Base-by-base conservation (phyloP, 2,888 invertebrate genomes). In the Itoplectis maculator region DNA sequence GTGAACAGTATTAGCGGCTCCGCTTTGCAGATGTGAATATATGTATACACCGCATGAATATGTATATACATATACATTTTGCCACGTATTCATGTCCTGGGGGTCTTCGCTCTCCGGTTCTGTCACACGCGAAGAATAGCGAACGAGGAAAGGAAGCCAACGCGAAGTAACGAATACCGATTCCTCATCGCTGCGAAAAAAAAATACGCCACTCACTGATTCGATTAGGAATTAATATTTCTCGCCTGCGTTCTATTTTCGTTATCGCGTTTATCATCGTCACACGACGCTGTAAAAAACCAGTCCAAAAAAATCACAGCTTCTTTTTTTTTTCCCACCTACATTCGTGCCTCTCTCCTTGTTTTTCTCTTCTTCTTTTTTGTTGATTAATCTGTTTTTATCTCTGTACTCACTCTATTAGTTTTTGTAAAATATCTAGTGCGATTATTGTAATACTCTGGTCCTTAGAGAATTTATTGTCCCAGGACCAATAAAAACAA, bases 1-100 rank as follows among this genome's bases (percentile, higher is more conserved):
- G 85, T 81, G 68, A 81, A 81, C 73, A 59, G 76, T 75, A 84
- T 83, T 81, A 68, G 56, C 66, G 49, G 72, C 56, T 23, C 72
- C 49, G 47, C 51, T 69, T 56, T 56, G 47, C 65, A 8, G 5
- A 35, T 2, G 2, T n/a, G 42, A 9, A 6, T 63, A 61, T 29
- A 54, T 37, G 49, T 49, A 20, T 29, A 49, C 6, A 1, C n/a
- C 49, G 49, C n/a, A 61, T n/a, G n/a, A n/a, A n/a, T n/a, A n/a
- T n/a, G n/a, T 47, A 49, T 20, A 40, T 13, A 51, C 29, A 20
- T 8, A 40, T n/a, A 11, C n/a, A 13, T 35, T 18, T 72, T 35
- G 61, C 35, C 68, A 51, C 11, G 45, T 18, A 9, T 20, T 29
- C 35, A 5, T 5, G 29, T 29, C 29, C 29, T 29, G 45, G 37